Evolutionary conservation across 2,113 vertebrate species (phyloP), one percentile per base, ranked within the genome.

Genomic region (Salminus brasiliensis): DNA sequence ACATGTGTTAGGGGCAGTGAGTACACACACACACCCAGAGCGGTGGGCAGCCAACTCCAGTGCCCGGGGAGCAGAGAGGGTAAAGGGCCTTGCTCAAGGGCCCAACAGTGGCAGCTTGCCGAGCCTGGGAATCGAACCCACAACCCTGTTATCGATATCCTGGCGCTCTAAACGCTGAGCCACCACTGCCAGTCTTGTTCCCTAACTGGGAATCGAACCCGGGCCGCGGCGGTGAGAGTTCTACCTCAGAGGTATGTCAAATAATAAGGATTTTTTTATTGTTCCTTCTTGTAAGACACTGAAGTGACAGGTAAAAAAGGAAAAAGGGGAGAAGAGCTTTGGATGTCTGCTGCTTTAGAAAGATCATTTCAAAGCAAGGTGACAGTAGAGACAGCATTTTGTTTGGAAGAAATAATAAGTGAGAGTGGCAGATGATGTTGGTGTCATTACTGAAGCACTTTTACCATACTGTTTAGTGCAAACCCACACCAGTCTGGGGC

Each of bases 161-260:
- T n/a, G n/a, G n/a, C n/a, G n/a, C n/a, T n/a, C n/a, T n/a, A n/a
- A n/a, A n/a, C n/a, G n/a, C n/a, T n/a, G n/a, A n/a, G n/a, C n/a
- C n/a, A n/a, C n/a, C n/a, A n/a, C n/a, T n/a, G n/a, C n/a, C n/a
- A n/a, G n/a, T n/a, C 1, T 18, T 18, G 39, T 86, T 86, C 85
- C 82, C 85, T 84, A 82, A 86, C 82, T 79, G 81, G 82, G 85
- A 86, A 86, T 84, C 82, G 82, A 86, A 84, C 79, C 85, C 85
- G 72, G 82, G 85, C 85, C 85, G 75, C 79, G 81, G 85, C 81
- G 85, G 85, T 86, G 82, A 86, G 84, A 86, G 85, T n/a, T n/a
- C n/a, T n/a, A n/a, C n/a, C n/a, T n/a, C n/a, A n/a, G n/a, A n/a
- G n/a, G n/a, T n/a, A n/a, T n/a, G n/a, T n/a, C n/a, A n/a, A n/a